Evolutionary conservation across 2,888 invertebrate genomes (phyloP), one percentile per base, ranked within the genome.

Genomic region (Polymixis lichenea): DNA sequence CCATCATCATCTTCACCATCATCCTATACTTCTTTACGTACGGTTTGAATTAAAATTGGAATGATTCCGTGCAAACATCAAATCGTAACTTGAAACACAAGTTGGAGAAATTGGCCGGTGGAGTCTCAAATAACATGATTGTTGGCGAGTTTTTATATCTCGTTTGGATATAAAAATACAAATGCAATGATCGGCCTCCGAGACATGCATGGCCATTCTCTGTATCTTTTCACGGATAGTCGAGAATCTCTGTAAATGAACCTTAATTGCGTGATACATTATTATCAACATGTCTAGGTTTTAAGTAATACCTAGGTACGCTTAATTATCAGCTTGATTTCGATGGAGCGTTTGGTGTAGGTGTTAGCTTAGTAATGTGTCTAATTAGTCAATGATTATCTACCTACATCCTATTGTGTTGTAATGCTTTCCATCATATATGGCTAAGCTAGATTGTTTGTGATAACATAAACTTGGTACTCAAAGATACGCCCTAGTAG

Each of bases 351-450:
- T 49, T 32, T 53, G 7, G 19, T 0, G 56, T 17, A 56, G 55
- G 61, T n/a, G n/a, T 49, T 64, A 19, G 11, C 66, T 61, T 61
- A 67, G 8, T 17, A 32, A 58, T 53, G 15, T 15, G 17, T 49
- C 51, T n/a, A 56, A 53, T 75, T 56, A 74, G 8, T 43, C 13
- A n/a, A 60, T 43, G n/a, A n/a, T 46, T 66, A 49, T 17, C 61
- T 43, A 66, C 55, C 66, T 55, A 74, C 75, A 51, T 22, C 43
- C 56, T 67, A 46, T 62, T 56, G 66, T 67, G 46, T 74, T 80
- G 43, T 66, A 28, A 43, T 80, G n/a, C 55, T 49, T 55, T n/a
- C 3, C 15, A 19, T 64, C 28, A 43, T 28, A 7, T n/a, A 38
- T 51, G 28, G 1, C n/a, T 58, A 43, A 66, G 51, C 8, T 51